Conservation (phyloP, 1,140 invertebrate species). For the Dendroctonus valens region DNA sequence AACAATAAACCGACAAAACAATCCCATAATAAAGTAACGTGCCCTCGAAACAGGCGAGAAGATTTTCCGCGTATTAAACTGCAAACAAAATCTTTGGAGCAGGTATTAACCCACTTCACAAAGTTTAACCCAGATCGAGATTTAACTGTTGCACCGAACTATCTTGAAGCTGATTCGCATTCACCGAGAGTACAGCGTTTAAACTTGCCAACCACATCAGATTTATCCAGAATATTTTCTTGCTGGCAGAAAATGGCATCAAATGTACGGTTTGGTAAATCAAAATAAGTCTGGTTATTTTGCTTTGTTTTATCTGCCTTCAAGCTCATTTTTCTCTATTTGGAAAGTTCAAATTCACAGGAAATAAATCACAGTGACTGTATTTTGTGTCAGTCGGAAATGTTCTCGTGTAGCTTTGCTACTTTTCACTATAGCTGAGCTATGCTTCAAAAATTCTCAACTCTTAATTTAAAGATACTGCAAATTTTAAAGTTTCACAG, state of each 20-base stretch:
- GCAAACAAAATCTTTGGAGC: constrained; percentile 1
- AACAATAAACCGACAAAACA: not conserved
- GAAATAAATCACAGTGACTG: too few relatives aligned
- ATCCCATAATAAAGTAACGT: not conserved
- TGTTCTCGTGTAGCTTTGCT: too few relatives aligned
- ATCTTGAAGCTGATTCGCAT: constrained; percentile 9
- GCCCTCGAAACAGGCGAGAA: not conserved
- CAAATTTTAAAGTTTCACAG: too few relatives aligned
- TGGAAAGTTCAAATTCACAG: too few relatives aligned
- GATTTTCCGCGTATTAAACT: constrained; percentile 1
- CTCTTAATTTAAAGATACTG: too few relatives aligned
- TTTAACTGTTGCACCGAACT: constrained; percentile 15
- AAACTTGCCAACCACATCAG: constrained; percentile 7
- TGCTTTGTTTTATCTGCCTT: too few relatives aligned
- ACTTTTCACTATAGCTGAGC: too few relatives aligned
- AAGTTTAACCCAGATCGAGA: constrained; percentile 12
- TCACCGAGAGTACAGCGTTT: constrained; percentile 11
- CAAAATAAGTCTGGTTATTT: too few relatives aligned
- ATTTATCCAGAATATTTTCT: constrained; percentile 7
- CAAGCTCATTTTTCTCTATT: too few relatives aligned
- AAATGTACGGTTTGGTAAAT: too few relatives aligned
- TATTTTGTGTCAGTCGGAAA: too few relatives aligned
- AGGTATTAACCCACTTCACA: constrained; percentile 13
- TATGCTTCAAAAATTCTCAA: too few relatives aligned
- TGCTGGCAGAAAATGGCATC: not conserved